Base-by-base conservation (phyloP, 2,113 vertebrate genomes). In the Oenanthe melanoleuca region DNA sequence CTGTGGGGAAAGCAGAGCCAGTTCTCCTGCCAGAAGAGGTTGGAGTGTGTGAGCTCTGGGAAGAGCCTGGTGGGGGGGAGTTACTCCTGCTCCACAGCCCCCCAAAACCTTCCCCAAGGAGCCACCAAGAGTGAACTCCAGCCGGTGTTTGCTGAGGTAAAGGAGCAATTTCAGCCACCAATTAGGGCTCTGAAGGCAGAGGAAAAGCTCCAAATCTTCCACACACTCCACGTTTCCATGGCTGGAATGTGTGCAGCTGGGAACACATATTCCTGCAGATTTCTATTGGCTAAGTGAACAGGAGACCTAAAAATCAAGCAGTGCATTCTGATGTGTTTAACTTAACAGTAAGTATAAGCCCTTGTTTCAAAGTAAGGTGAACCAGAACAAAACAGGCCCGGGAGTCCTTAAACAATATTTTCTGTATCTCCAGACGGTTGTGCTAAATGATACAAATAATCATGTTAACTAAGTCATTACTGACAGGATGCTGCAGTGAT, bases 361-460 rank as follows among this genome's bases (percentile, higher is more conserved):
- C 42, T 65, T 10, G n/a, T 79, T 87, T 53, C 64, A 92, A 91
- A 73, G 23, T 49, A 74, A 67, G 44, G 44, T 74, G 64, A 91
- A 44, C 31, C 37, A 16, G 20, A 79, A 91, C 22, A 11, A 20
- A 86, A 37, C 52, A 87, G 69, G 53, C n/a, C 26, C 53, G 28
- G 23, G 80, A 79, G 28, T 81, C 49, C n/a, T 91, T 67, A 85
- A 85, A 80, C 69, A 71, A 8, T 70, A 72, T 64, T 78, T 86
- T 64, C 38, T 92, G 14, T 56, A 22, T 67, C 73, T 89, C 65
- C 65, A 75, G 53, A 71, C 12, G 15, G 40, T 86, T 81, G 44
- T 81, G 57, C 53, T 92, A 91, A 93, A 67, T 81, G 77, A 89
- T 87, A 91, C 49, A 72, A 92, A 89, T 61, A 91, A 79, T 50